These are phyloP conservation scores for Vombatus ursinus DNA, from an alignment of 2,113 vertebrate species.

Conservation along the genomic window DNA sequence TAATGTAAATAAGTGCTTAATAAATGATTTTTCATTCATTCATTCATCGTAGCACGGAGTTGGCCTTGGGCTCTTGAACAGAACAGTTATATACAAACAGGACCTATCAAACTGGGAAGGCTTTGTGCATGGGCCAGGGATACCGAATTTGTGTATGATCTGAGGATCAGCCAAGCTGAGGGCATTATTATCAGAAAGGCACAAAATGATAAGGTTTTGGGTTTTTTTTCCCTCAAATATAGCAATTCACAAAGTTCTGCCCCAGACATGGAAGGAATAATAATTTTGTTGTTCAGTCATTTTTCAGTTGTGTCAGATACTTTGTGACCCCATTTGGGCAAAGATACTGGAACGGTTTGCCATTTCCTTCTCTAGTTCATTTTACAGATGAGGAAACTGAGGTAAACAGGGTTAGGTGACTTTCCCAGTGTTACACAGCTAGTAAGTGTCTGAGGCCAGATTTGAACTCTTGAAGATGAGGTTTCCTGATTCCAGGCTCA, in stretches of 20 bases:
- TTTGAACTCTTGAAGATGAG: not conserved
- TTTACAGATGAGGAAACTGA: not conserved
- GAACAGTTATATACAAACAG: not conserved
- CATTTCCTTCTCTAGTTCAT: not conserved
- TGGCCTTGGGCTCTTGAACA: not conserved
- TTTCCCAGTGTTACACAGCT: not conserved
- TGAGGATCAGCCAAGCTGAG: not conserved
- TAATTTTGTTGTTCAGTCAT: not conserved
- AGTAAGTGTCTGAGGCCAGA: not conserved
- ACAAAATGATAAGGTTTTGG: not conserved
- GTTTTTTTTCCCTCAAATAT: not conserved
- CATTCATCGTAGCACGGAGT: not conserved
- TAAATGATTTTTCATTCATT: not conserved
- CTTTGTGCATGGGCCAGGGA: too few relatives aligned
- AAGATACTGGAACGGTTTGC: not conserved
- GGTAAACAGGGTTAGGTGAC: not conserved
- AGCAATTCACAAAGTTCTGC: not conserved
- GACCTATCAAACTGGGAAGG: not conserved
- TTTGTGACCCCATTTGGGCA: not conserved
- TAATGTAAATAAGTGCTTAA: not conserved
- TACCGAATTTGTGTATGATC: not conserved
- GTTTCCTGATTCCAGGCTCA: not conserved
- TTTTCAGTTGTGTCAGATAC: not conserved
- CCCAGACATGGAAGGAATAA: not conserved
- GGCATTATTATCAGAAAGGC: not conserved